These are phyloP conservation scores for Perizoma affinitatum DNA, from an alignment of 2,888 invertebrate genomes.

Conservation along the genomic window DNA sequence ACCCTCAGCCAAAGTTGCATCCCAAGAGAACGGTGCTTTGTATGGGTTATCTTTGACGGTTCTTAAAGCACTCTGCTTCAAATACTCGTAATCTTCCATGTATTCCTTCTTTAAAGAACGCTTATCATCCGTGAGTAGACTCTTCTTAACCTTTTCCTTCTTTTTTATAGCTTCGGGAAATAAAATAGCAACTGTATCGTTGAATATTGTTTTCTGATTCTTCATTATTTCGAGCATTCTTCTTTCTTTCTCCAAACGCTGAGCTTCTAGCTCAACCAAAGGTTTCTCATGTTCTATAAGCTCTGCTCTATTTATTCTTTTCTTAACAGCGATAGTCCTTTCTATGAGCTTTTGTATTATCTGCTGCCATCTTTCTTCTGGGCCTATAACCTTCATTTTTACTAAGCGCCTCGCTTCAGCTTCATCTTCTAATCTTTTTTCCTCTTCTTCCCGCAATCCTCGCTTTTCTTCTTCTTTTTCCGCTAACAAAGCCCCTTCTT, in stretches of 20 bases:
- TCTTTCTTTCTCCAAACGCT: slow-evolving; percentile 82
- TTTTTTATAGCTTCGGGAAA: slow-evolving; percentile 85
- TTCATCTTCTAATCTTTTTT: slow-evolving; percentile 76
- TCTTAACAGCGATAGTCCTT: slow-evolving; percentile 85
- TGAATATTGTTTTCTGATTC: slow-evolving; percentile 85
- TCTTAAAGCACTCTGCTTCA: slow-evolving; percentile 57
- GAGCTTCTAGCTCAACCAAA: slow-evolving; percentile 82
- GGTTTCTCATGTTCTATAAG: slow-evolving; percentile 85
- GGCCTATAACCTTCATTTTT: slow-evolving; percentile 66
- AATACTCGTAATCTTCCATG: slow-evolving; percentile 63
- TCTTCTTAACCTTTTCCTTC: slow-evolving; percentile 66
- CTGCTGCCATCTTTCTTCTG: slow-evolving; percentile 85
- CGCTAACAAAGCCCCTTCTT: slow-evolving; percentile 70
- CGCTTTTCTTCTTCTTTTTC: slow-evolving; percentile 74
- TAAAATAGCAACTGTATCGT: slow-evolving; percentile 85
- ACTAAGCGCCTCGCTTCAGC: slow-evolving; percentile 75
- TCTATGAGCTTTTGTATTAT: slow-evolving; percentile 87
- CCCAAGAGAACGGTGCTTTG: slow-evolving; percentile 82
- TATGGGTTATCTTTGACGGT: slow-evolving; percentile 78
- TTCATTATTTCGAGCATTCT: slow-evolving; percentile 84
- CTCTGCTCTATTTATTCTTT: slow-evolving; percentile 85
- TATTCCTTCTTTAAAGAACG: slow-evolving; percentile 64
- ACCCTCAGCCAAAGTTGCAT: slow-evolving; percentile 77
- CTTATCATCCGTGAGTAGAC: slow-evolving; percentile 72
- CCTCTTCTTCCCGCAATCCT: slow-evolving; percentile 66